Base-by-base conservation (phyloP, 2,113 vertebrate genomes). In the Hydropotes inermis region DNA sequence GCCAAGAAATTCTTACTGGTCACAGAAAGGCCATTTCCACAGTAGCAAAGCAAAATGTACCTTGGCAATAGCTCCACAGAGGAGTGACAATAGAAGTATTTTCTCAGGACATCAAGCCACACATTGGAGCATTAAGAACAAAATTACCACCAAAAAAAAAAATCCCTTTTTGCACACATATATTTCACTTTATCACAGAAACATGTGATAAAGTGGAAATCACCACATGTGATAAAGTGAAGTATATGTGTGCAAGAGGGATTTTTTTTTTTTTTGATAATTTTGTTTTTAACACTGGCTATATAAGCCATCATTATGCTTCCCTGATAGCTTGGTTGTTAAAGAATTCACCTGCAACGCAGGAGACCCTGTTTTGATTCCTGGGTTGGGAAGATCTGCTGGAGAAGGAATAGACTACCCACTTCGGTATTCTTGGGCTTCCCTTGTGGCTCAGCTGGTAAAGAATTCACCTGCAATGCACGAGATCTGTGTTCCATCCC, bases 1-100 rank as follows among this genome's bases (percentile, higher is more conserved):
- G 97, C 95, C 97, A 97, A 97, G 93, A 97, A 96, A 96, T 97
- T 87, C 84, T 98, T 97, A 96, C 82, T 97, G 95, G 96, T 94
- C 91, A 95, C 90, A 97, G 82, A 97, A 97, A 98, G 92, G 60
- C 96, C 85, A 43, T 84, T 96, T 91, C 94, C 96, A 94, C 74
- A 89, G 79, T 76, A 97, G 83, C 89, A 96, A 94, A 97, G 96
- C 97, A 98, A 94, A 98, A 97, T 95, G 95, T 95, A 97, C 96
- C 95, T 97, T 97, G 95, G 96, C 96, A 82, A 86, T 74, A 95
- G 30, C 57, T 81, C 88, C 79, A 30, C 12, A 19, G 82, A 74
- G 33, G 33, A 87, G 79, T 91, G 74, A 98, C 96, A 98, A 96
- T 79, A 76, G 27, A 89, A 45, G 84, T 85, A 82, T 97, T 98